Base-by-base conservation (phyloP, 2,888 invertebrate species). In the Caenorhabditis auriculariae region DNA sequence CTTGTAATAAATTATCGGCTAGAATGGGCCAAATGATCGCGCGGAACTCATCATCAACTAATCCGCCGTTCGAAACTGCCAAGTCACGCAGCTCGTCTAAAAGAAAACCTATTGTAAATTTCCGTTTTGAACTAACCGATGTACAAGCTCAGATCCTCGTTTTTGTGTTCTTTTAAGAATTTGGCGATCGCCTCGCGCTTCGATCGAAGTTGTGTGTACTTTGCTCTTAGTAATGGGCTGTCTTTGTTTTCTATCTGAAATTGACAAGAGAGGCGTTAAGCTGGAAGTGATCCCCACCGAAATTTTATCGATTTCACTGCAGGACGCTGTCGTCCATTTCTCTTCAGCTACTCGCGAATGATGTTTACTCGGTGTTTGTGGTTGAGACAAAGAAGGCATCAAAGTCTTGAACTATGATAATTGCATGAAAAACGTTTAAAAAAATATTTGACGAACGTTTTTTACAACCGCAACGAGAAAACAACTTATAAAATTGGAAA, bases 1-100 rank as follows among this genome's bases (percentile, higher is more conserved):
- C 26, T 4, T 23, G 35, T 9, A 66, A 28, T 23, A 70, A 37
- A 48, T 65, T 60, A 19, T 54, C 53, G 5, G 76, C 71, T 15
- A 77, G 57, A 42, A 77, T 35, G 2, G 77, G 77, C 77, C 77
- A 76, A 42, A 70, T 66, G 2, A 53, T 35, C 1, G 70, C 53
- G 23, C 77, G 60, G 52, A 69, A 77, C 45, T 74, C 74, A 45
- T 75, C 75, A 27, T 70, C 65, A 4, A 77, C 58, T 3, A 77
- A 53, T 7, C 77, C 72, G 9, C 73, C 75, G 3, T 68, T 56
- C 2, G 64, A 52, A n/a, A 58, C 61, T 1, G 74, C 70, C 35
- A 71, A 73, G n/a, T 62, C 51, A 12, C 70, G 57, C 1, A 72
- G 49, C 23, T 72, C 65, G 4, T 70, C 70, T 69, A 52, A 35